Conservation (phyloP, 2,797 vertebrate genomes). For the Muraenolepis orangiensis region DNA sequence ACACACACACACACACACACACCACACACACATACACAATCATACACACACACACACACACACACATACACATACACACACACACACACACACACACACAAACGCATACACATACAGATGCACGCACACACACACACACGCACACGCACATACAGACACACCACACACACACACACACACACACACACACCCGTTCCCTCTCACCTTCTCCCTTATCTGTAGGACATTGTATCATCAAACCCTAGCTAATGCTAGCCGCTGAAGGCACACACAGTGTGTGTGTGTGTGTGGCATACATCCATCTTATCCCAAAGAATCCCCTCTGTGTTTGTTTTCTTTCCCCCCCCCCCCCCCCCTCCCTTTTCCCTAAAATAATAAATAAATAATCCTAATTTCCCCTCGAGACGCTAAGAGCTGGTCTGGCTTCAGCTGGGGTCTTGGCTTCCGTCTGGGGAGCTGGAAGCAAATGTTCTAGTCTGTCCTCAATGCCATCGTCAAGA, state of each 20-base stretch:
- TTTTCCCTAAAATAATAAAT: not conserved
- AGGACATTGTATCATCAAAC: slow-evolving; percentile 19
- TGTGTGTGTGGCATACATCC: not conserved
- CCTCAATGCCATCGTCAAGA: not conserved
- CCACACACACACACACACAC: no score
- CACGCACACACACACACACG: no score
- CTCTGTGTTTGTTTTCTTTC: slow-evolving; percentile 21
- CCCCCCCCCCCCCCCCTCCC: not conserved
- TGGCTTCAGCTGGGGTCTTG: not conserved
- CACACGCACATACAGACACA: no score
- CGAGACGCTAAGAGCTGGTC: slow-evolving; percentile 11
- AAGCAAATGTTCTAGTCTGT: not conserved
- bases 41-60: no score
- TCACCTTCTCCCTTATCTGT: slow-evolving; percentile 15
- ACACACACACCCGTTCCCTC: not conserved
- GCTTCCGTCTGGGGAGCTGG: not conserved
- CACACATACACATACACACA: no score
- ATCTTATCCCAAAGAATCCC: slow-evolving; percentile 12
- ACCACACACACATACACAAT: no score
- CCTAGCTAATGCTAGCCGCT: slow-evolving; percentile 22
- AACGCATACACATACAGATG: no score
- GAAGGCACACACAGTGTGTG: slow-evolving; percentile 14
- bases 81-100: no score
- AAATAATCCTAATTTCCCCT: slow-evolving; percentile 13
- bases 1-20: no score